Evolutionary conservation across 1,140 invertebrate genomes (phyloP).

Genomic region (Drosophila burlai): DNA sequence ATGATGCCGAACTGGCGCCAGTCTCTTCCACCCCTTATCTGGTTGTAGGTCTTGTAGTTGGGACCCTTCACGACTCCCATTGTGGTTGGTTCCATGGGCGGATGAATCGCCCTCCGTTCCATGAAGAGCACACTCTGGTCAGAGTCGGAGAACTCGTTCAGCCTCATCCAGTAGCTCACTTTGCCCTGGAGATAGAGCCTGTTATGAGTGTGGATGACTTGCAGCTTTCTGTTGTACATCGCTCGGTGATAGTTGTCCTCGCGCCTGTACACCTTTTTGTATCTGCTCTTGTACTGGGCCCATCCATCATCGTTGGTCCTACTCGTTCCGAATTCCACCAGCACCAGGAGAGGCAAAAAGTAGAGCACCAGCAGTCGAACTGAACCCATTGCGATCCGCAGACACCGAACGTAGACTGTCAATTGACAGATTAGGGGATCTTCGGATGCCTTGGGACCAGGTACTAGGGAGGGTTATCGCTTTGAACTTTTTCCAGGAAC

Average conservation of each 20-base stretch:
- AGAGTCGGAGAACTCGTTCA: constrained; percentile 40
- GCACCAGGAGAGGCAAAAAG: background rate
- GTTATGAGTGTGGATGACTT: background rate
- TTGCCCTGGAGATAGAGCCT: background rate
- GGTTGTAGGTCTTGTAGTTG: constrained; percentile 15
- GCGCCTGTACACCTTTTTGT: background rate
- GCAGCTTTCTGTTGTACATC: background rate
- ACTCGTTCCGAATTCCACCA: background rate
- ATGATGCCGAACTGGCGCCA: constrained; percentile 20
- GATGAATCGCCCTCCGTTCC: background rate
- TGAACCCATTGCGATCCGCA: constrained; percentile 6
- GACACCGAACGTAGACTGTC: background rate
- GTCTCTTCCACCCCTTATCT: constrained; percentile 10
- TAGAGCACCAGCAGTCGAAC: background rate
- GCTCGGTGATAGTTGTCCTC: constrained; percentile 1
- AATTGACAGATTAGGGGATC: constrained; percentile 4
- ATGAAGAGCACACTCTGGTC: background rate
- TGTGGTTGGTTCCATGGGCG: background rate
- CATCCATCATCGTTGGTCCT: background rate
- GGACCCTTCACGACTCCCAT: background rate
- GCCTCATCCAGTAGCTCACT: constrained; percentile 1
- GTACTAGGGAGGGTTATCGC: constrained; percentile 4
- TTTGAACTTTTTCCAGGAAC: constrained; percentile 1
- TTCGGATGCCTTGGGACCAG: no score
- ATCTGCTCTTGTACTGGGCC: constrained; percentile 10